These are phyloP conservation scores for Mastomys coucha DNA, from an alignment of 2,113 vertebrate species.

Conservation along the genomic window DNA sequence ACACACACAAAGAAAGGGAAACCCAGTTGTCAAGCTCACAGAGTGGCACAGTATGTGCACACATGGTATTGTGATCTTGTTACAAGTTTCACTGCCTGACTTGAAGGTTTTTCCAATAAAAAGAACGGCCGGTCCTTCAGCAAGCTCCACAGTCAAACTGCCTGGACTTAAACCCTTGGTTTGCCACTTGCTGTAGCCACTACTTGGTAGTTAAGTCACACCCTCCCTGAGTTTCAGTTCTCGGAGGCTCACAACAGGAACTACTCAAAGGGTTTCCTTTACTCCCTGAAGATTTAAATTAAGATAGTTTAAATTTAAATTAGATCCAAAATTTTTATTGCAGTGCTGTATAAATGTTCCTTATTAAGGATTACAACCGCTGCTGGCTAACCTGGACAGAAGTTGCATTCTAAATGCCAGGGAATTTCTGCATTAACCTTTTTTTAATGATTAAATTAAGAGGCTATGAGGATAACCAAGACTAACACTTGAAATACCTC, in stretches of 20 bases:
- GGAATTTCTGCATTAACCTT: slow-evolving; percentile 16
- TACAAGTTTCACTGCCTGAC: not conserved
- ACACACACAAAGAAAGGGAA: not conserved
- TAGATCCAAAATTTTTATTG: not conserved
- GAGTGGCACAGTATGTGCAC: not conserved
- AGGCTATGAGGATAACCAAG: not conserved
- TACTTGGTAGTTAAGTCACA: not conserved
- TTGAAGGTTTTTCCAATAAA: slow-evolving; percentile 14
- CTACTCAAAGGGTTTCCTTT: not conserved
- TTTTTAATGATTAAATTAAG: slow-evolving; percentile 28
- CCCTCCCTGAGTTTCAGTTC: not conserved
- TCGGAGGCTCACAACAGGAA: not conserved
- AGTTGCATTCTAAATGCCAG: slow-evolving; percentile 4
- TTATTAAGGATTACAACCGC: not conserved
- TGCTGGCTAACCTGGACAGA: not conserved
- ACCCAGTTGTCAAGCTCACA: not conserved
- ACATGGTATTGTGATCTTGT: not conserved
- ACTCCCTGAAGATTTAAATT: slow-evolving; percentile 30
- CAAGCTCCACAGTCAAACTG: not conserved
- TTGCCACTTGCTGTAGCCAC: not conserved
- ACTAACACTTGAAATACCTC: slow-evolving; percentile 38
- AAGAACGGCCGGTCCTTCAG: not conserved
- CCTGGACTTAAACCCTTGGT: not conserved
- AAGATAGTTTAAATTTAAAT: not conserved
- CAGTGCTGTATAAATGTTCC: not conserved